Evolutionary conservation across 2,113 vertebrate species (phyloP), one percentile per base, ranked within the genome.

Genomic region (Xyrauchen texanus): DNA sequence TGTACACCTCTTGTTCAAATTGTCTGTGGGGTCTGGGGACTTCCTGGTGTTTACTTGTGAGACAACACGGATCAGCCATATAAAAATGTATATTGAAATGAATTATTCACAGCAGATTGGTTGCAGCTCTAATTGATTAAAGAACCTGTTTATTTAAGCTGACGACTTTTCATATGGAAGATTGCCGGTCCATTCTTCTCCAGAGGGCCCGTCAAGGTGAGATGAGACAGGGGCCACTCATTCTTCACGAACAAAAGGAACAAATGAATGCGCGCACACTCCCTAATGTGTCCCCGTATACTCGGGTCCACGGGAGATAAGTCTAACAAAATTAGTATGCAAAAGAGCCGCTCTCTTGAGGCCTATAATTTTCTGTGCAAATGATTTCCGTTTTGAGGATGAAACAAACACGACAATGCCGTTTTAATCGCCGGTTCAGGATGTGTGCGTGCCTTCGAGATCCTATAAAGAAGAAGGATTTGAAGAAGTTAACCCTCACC

Each of bases 261-360:
- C 87, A 89, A 93, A 93, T 84, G 86, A 88, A 90, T 88, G 89
- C 77, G 85, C 85, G 80, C 92, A 92, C 93, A 92, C 89, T 93
- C 89, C 92, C 93, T 96, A 96, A 95, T 95, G 95, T 77, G 15
- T 78, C 44, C 71, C 58, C 92, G 89, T 91, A 93, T 95, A 94
- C 93, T 92, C 83, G 92, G 94, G 95, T 93, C 95, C 94, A 88
- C 94, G 91, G 96, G 96, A 96, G 95, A 95, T 94, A 96, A 96
- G 94, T 94, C 95, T 97, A 98, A 97, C 96, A 96, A 95, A 96
- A 97, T 98, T 97, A 98, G 95, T 97, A 98, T 98, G 95, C 96
- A 97, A 98, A 98, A 94, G 94, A 94, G 92, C 94, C 94, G 92
- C 94, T 89, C 95, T 95, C 94, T 91, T 89, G 94, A 95, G 95